Evolutionary conservation across 2,113 vertebrate species (phyloP).

Genomic region (Falcunculus frontatus): DNA sequence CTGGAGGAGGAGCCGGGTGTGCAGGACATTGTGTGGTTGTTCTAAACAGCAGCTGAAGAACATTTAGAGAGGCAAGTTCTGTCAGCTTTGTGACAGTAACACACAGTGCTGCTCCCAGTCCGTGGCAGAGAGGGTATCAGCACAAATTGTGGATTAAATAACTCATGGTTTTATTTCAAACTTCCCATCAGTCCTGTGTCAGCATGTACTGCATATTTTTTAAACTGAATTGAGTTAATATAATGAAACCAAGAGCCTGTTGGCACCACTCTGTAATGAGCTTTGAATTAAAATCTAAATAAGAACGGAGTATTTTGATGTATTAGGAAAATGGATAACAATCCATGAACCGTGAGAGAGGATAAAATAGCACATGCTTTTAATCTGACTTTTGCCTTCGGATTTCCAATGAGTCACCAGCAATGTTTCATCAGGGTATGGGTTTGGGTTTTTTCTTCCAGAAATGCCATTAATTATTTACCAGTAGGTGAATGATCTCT

Average conservation of each 20-base stretch:
- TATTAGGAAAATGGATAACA: neutral
- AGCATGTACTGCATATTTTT: neutral
- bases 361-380: neutral
- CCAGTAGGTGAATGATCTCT: slow-evolving; percentile 47
- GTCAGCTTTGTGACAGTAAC: neutral
- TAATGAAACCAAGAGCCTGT: neutral
- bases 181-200: neutral
- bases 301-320: neutral
- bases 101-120: neutral
- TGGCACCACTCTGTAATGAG: neutral
- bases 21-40: neutral
- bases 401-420: slow-evolving; percentile 1
- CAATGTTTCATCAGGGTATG: slow-evolving; percentile 20
- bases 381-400: neutral
- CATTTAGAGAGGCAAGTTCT: accelerated
- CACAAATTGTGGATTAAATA: accelerated
- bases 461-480: slow-evolving; percentile 71
- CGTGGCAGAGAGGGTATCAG: accelerated
- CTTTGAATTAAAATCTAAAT: neutral
- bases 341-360: neutral
- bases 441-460: slow-evolving; percentile 6
- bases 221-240: neutral
- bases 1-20: accelerated
- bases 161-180: neutral
- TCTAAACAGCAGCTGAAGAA: neutral